A percentile compares a stretch with the other conserved stretches of the same genome.
phyloP scores from a whole-genome alignment of 2,888 invertebrate genomes.

The Agriopis marginaria region DNA sequence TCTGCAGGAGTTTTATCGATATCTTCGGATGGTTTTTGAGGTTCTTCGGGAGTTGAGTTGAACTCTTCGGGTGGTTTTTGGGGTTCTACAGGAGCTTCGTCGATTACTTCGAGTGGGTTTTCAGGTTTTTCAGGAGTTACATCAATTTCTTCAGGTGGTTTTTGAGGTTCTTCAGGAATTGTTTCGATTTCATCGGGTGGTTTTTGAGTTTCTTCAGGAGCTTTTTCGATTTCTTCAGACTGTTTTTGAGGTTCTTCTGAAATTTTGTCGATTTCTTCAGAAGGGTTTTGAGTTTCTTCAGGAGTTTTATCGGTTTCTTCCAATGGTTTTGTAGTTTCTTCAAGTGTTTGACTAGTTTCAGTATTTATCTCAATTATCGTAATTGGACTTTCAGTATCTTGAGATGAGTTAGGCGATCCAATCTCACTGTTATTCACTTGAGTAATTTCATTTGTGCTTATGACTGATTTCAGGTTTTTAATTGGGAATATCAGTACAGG shows the following conservation, averaged over 20 bases:
- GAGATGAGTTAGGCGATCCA: not conserved
- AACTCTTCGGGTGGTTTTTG: not conserved
- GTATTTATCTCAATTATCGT: not conserved
- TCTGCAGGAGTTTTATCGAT: not conserved
- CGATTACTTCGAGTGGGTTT: not conserved
- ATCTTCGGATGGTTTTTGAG: not conserved
- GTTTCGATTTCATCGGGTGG: not conserved
- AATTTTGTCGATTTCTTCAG: not conserved
- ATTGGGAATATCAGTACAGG: slow-evolving; percentile 5
- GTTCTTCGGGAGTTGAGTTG: not conserved
- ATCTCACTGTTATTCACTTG: not conserved
- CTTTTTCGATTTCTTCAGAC: not conserved
- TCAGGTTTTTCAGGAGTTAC: not conserved
- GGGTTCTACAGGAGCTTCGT: not conserved
- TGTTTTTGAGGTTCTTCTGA: not conserved
- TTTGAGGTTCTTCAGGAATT: not conserved
- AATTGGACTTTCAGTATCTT: not conserved
- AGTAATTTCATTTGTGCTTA: not conserved
- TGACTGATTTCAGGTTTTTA: not conserved
- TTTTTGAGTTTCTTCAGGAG: not conserved
- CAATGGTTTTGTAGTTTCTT: not conserved
- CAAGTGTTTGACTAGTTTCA: not conserved
- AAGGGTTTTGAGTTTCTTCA: not conserved
- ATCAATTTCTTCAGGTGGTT: not conserved
- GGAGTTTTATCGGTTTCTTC: not conserved